Base-by-base conservation (phyloP, 2,888 invertebrate species). In the Ormyrus rosae region DNA sequence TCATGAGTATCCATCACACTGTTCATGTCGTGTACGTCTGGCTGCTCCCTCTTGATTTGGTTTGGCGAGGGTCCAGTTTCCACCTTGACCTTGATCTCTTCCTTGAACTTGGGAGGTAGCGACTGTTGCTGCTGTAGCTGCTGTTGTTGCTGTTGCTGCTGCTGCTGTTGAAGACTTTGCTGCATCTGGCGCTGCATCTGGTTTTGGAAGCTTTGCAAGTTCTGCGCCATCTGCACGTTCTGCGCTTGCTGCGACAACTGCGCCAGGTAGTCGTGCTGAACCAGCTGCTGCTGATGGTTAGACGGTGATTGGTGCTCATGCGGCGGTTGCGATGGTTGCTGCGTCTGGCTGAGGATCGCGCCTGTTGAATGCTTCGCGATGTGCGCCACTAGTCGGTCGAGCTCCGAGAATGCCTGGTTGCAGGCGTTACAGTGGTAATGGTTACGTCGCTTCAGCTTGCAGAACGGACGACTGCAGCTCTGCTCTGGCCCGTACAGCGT, bases 341-440 rank as follows among this genome's bases (percentile, higher is more conserved):
- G 90, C 58, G 34, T 34, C 34, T 90, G 91, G 79, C 92, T 92
- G 82, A 92, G 91, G 56, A 94, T 91, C 8, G 93, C 93, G 11
- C 93, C 93, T 46, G 93, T 92, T 84, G 93, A 94, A 88, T 96
- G 96, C 87, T 95, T 95, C 13, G 94, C 92, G 55, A 95, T 93
- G 90, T 96, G 96, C 0, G 93, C 92, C 50, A 94, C 92, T 64
- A 96, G 91, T 75, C 94, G 92, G 78, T 94, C 94, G 72, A 94
- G 90, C 85, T 95, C 95, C n/a, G 95, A 94, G 88, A 95, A 95
- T 0, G 95, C 95, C 91, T 96, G 96, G 89, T 95, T 95, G 91
- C 96, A 96, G 69, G 95, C 93, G 87, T 94, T 94, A 90, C 96
- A 96, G 88, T 96, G 96, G 87, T 94, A 95, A 87, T 96, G 96